Base-by-base conservation (phyloP, 2,888 invertebrate genomes). In the Lepidocyrtinus sp. region DNA sequence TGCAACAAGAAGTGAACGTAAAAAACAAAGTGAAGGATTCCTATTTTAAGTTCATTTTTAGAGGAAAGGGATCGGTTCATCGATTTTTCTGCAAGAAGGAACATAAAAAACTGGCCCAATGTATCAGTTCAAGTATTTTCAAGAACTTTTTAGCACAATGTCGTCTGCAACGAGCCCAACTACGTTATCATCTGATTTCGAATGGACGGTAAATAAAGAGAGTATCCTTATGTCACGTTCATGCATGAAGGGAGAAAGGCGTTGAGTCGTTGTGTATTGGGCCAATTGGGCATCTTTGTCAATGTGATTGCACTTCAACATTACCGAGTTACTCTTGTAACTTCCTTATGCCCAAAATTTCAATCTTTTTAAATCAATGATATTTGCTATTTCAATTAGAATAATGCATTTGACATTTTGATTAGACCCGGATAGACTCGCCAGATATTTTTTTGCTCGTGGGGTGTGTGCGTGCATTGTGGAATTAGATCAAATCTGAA, bases 141-240 rank as follows among this genome's bases (percentile, higher is more conserved):
- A 81, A 45, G 81, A 81, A 21, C 62, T 81, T 19, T 67, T 81
- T 50, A 65, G 67, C 69, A 75, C 71, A 61, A 81, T 81, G 81
- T 81, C 81, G 1, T 75, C 72, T 12, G 65, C 74, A 19, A 75
- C 70, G 15, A 81, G 75, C 25, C 81, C 81, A 5, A 75, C 71
- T 17, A 81, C 71, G 46, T 19, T 81, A 2, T 71, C n/a, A n/a
- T n/a, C 75, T 45, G 81, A 81, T 26, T 62, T 81, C 50, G 81
- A 68, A 67, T 81, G 81, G 81, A 71, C 74, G 80, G 81, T 81
- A 75, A 71, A 36, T 15, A 19, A 7, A 59, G 59, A 59, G n/a
- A n/a, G n/a, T n/a, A n/a, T 21, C 59, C 22, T 59, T 59, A 67
- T n/a, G 17, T 1, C 1, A 24, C 45, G 7, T 15, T 63, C 19